Evolutionary conservation across 2,113 vertebrate species (phyloP), one percentile per base, ranked within the genome.

Genomic region (Microtus pennsylvanicus): DNA sequence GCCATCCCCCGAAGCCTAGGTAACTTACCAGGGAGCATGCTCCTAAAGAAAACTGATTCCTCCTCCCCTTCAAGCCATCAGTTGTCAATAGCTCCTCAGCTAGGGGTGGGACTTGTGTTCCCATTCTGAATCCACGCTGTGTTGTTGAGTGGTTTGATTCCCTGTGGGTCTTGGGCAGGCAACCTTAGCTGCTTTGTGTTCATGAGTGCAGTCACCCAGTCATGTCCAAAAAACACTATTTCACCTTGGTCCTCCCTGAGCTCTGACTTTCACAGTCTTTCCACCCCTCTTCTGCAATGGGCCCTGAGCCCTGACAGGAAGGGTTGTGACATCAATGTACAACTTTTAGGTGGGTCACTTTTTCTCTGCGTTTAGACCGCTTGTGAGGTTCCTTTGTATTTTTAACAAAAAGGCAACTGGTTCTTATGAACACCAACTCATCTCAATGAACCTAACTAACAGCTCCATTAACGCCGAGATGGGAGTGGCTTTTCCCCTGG

Each of bases 341-440:
- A 35, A 3, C 50, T 76, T 45, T 45, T 28, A 76, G 75, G 42
- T 28, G 42, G n/a, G 35, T 38, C 35, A 4, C 19, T 11, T 21
- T 13, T 11, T 33, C 63, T 85, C 14, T 85, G 38, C 24, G 33
- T 67, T 67, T 63, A 33, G 26, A 47, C 24, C 24, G 19, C 16
- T 45, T 33, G 61, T 47, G 42, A 50, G 61, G 45, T 17, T 47
- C 16, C 76, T 89, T 55, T 35, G 26, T 26, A 42, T 91, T 91
- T 90, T 95, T 50, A 89, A 72, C 7, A 75, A 78, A 94, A 88
- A 87, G 16, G 30, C 42, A 97, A 89, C 55, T 72, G 82, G 67
- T 75, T 89, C 30, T 83, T 94, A 89, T 13, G 7, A 47, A 85
- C 33, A 9, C 21, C 28, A 24, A 65, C 33, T 89, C 42, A 96